These are phyloP conservation scores for Tenthredo amoena DNA, from an alignment of 2,888 invertebrate genomes.

Conservation along the genomic window DNA sequence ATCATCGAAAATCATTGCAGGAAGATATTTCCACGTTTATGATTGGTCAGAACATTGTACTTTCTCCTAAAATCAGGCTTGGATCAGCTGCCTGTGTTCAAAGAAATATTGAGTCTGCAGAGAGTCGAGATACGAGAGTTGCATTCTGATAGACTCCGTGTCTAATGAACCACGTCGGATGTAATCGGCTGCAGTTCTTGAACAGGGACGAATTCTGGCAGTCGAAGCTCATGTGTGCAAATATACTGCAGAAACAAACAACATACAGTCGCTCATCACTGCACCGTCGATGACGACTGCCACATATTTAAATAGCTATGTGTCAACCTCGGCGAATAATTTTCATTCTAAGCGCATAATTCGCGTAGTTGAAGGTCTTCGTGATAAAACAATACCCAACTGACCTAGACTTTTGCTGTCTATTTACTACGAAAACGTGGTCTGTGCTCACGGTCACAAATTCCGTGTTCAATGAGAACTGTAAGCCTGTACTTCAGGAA, in stretches of 20 bases:
- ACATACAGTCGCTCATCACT: background rate
- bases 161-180: background rate
- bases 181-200: background rate
- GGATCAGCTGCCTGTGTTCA: background rate
- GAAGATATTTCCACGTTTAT: background rate
- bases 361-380: conserved; percentile 6
- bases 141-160: background rate
- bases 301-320: background rate
- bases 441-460: background rate
- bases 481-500: background rate
- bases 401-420: conserved; percentile 40
- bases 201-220: conserved; percentile 2
- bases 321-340: conserved; percentile 20
- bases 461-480: background rate
- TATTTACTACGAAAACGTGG: conserved; percentile 1
- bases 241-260: conserved; percentile 23
- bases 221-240: conserved; percentile 13
- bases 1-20: background rate
- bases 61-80: background rate
- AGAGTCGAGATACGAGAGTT: background rate
- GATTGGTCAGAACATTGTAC: background rate
- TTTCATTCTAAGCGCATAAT: conserved; percentile 40
- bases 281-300: conserved; percentile 2
- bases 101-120: background rate
- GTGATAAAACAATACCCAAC: conserved; percentile 11